Conservation (phyloP, 1,140 invertebrate species). For the Bombus waltoni region DNA sequence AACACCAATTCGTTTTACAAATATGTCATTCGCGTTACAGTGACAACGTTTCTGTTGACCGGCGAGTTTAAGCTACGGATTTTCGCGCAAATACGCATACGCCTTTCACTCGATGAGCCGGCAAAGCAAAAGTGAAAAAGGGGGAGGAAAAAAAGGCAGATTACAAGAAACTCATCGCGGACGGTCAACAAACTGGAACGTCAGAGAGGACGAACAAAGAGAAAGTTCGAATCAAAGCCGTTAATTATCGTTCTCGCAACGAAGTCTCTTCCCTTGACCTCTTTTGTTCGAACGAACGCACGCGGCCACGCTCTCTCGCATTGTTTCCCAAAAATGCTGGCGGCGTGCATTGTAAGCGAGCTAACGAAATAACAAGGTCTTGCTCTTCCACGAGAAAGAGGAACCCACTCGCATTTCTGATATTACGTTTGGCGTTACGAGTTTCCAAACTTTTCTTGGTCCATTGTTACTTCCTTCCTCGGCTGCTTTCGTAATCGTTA, state of each 20-base stretch:
- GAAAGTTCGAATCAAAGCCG: conserved; percentile 34
- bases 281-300: conserved; percentile 27
- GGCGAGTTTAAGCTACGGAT: background rate
- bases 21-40: too few relatives aligned
- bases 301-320: conserved; percentile 14
- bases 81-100: background rate
- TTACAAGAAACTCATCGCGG: background rate
- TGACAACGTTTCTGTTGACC: too few relatives aligned
- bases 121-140: too few relatives aligned
- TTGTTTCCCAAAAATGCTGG: conserved; percentile 34
- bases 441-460: conserved; percentile 1
- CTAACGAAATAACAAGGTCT: conserved; percentile 34
- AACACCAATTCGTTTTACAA: too few relatives aligned
- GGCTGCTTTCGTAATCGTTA: background rate
- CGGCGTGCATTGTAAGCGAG: conserved; percentile 15
- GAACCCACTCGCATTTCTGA: background rate
- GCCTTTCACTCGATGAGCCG: background rate
- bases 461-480: background rate
- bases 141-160: too few relatives aligned
- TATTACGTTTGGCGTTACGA: conserved; percentile 4
- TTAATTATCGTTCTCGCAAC: conserved; percentile 31
- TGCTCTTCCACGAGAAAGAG: background rate
- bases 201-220: conserved; percentile 12
- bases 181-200: conserved; percentile 18
- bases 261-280: conserved; percentile 27